These are phyloP conservation scores for Nectonema munidae DNA, from an alignment of 2,888 invertebrate species.

Conservation along the genomic window DNA sequence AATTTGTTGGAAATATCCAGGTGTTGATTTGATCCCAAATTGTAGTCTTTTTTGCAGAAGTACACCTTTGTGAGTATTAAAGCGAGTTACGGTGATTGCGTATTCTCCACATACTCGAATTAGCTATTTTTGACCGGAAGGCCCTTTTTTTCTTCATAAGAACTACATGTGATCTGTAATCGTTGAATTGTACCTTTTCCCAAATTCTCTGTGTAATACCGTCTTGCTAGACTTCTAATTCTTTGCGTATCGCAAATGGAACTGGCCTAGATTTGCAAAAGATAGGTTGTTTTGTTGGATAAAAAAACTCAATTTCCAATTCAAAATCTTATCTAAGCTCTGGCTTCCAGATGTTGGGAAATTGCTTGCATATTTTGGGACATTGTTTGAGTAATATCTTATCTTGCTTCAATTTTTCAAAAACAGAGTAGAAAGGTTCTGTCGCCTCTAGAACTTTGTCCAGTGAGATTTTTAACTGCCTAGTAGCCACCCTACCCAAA, in stretches of 20 bases:
- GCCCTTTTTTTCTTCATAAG: conserved; percentile 11
- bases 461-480: too few relatives aligned
- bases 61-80: too few relatives aligned
- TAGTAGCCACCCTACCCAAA: too few relatives aligned
- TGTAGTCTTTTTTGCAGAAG: too few relatives aligned
- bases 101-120: too few relatives aligned
- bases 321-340: conserved; percentile 15
- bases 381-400: not conserved
- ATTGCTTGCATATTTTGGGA: conserved; percentile 13
- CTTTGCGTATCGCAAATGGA: conserved; percentile 13
- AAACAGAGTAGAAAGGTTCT: too few relatives aligned
- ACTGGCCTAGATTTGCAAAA: conserved; percentile 14
- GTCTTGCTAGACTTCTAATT: conserved; percentile 12
- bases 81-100: too few relatives aligned
- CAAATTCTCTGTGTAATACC: conserved; percentile 15
- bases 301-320: conserved; percentile 14
- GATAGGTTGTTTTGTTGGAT: conserved; percentile 11
- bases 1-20: too few relatives aligned
- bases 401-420: conserved; percentile 10
- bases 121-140: too few relatives aligned
- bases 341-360: conserved; percentile 15
- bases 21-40: too few relatives aligned
- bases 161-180: conserved; percentile 8
- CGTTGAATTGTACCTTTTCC: conserved; percentile 13
- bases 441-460: too few relatives aligned